A percentile compares a stretch with the other conserved stretches of the same genome.
These are phyloP conservation scores for Anisognathus igniventris DNA, from an alignment of 2,797 vertebrate genomes.

Conservation along the genomic window DNA sequence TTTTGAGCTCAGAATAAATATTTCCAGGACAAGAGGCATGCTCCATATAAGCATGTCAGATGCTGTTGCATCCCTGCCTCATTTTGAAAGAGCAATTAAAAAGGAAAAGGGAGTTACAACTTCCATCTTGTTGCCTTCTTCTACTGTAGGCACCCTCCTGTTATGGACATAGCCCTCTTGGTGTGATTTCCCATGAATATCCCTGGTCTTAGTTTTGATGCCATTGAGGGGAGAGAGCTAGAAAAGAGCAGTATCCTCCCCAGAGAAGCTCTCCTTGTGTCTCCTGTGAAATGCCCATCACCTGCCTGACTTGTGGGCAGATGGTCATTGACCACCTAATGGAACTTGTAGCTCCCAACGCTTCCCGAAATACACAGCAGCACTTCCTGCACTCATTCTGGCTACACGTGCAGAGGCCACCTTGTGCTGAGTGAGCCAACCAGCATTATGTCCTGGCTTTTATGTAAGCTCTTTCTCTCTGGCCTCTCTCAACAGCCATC, in stretches of 20 bases:
- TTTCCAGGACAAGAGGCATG: neutral
- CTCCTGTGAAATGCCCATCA: neutral
- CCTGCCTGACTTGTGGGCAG: fast-evolving
- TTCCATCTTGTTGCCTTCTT: neutral
- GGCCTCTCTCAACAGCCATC: neutral
- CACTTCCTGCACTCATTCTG: neutral
- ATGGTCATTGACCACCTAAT: fast-evolving
- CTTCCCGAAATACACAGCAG: neutral
- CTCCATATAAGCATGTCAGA: neutral
- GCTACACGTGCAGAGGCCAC: neutral
- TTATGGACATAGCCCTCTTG: neutral
- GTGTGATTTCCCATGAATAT: neutral
- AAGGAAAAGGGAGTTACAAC: neutral
- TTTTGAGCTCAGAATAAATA: neutral
- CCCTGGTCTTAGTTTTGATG: neutral
- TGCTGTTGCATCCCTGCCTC: neutral
- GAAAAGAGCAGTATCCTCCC: neutral
- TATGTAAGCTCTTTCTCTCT: neutral
- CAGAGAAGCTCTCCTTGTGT: neutral
- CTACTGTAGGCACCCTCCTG: neutral
- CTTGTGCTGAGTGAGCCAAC: neutral
- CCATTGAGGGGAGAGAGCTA: neutral
- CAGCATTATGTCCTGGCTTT: neutral
- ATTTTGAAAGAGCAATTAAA: neutral
- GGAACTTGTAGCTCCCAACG: neutral